Percentiles rank a stretch among this genome's conserved stretches.
phyloP scores from a whole-genome alignment of 2,888 invertebrate species.

The Drosophila recens region DNA sequence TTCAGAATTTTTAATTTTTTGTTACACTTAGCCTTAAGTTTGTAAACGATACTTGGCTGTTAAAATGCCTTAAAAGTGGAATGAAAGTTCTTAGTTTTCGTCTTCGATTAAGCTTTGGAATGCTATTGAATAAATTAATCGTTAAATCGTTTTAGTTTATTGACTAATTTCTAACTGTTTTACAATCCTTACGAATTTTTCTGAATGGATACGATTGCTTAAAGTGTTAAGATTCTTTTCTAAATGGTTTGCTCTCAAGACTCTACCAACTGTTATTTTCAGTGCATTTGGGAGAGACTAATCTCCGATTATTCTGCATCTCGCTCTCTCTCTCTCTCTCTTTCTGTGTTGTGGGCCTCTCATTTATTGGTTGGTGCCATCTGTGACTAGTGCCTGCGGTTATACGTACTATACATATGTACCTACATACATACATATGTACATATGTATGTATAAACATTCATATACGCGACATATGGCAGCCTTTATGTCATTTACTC shows the following conservation, averaged over 20 bases:
- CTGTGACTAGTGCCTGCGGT: conserved; percentile 23
- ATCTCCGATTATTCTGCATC: not conserved
- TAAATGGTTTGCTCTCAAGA: not conserved
- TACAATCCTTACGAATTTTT: too few species aligned
- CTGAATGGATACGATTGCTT: too few species aligned
- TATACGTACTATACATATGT: not conserved
- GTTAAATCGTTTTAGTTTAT: too few species aligned
- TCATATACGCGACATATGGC: conserved; percentile 55
- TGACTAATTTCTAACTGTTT: too few species aligned
- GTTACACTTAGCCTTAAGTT: too few species aligned
- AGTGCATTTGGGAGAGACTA: conserved; percentile 6
- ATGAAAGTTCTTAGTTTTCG: too few species aligned
- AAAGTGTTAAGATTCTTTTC: too few species aligned
- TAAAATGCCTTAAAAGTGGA: too few species aligned
- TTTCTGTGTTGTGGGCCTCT: not conserved
- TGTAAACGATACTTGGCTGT: too few species aligned
- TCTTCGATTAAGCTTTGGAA: too few species aligned
- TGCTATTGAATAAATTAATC: too few species aligned
- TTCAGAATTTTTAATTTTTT: too few species aligned
- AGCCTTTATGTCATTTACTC: conserved; percentile 46
- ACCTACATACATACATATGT: not conserved
- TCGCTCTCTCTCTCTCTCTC: not conserved
- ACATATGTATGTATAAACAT: not conserved
- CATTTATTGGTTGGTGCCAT: conserved; percentile 18
- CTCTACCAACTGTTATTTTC: not conserved